Evolutionary conservation across 2,797 vertebrate species (phyloP), one percentile per base, ranked within the genome.

Genomic region (Arrhamphus sclerolepis): DNA sequence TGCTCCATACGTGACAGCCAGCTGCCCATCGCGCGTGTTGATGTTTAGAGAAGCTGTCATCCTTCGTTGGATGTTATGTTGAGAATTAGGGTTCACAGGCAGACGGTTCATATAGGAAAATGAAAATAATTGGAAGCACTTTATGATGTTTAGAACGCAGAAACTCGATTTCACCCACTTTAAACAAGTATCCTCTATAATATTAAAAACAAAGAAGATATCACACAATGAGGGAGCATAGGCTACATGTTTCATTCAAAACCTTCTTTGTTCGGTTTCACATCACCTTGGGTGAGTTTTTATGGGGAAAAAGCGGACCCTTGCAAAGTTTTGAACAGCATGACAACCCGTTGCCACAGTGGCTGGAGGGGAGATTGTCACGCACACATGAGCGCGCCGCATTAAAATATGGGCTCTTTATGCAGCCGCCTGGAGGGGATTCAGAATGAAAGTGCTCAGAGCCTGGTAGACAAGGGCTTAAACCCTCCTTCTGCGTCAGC

Each of bases 1-100:
- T 90, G 86, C 69, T 85, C 84, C 79, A 84, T 79, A 82, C 83
- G 82, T 81, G 82, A 89, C 83, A 86, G 83, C 84, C 83, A 82
- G 82, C 87, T 83, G 85, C 83, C 78, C 72, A 29, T 56, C 61
- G 75, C 72, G 83, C 77, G 34, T 78, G 75, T 78, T 81, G 70
- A 70, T 76, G 59, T 79, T 64, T 69, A 70, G 53, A 75, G 67
- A 60, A 77, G 83, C 84, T 86, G 83, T 84, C 82, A 85, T 41
- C 68, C 61, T 50, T 39, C 28, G 34, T 34, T 70, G 57, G 51
- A 53, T 58, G 53, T 69, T 73, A 47, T 47, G 40, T 17, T 22
- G 44, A 26, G 29, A 47, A 63, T 57, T 6, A 14, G 18, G 26
- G 24, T 2, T 26, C 24, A 3, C 24, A 26, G 24, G 24, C 6